A percentile compares a stretch with the other conserved stretches of the same genome.
These are phyloP conservation scores for Drosophila mettleri DNA, from an alignment of 2,888 invertebrate species.

Conservation along the genomic window DNA sequence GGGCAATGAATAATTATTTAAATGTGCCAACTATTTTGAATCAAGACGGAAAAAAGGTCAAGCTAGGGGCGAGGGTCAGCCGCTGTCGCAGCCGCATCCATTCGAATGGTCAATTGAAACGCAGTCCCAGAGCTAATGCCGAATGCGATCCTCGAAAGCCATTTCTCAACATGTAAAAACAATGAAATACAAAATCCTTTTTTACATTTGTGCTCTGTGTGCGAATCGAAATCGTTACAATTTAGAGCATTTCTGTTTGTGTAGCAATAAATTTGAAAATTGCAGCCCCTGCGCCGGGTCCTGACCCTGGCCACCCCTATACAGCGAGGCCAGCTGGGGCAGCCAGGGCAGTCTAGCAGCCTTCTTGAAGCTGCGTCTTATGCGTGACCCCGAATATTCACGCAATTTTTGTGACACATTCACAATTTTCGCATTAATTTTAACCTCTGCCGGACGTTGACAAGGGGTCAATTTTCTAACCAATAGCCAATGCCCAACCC, in stretches of 20 bases:
- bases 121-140: conserved; percentile 21
- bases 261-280: conserved; percentile 69
- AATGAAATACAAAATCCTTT: conserved; percentile 59
- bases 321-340: conserved; percentile 20
- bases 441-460: conserved; percentile 72
- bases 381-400: conserved; percentile 77
- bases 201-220: conserved; percentile 20
- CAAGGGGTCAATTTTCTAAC: conserved; percentile 73
- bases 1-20: conserved; percentile 78
- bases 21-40: conserved; percentile 59
- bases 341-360: conserved; percentile 22
- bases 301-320: conserved; percentile 54
- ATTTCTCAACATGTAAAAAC: conserved; percentile 76
- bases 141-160: conserved; percentile 34
- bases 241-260: conserved; percentile 62
- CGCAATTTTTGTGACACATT: conserved; percentile 76
- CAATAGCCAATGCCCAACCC: conserved; percentile 63
- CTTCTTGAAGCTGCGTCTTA: conserved; percentile 72
- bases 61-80: conserved; percentile 48
- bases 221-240: conserved; percentile 47
- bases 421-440: conserved; percentile 78
- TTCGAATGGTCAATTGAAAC: conserved; percentile 69
- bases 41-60: conserved; percentile 76
- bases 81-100: conserved; percentile 10
- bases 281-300: conserved; percentile 33